A percentile compares a stretch with the other conserved stretches of the same genome.
Conservation (phyloP, 2,888 invertebrate genomes). For the Diabrotica balteata region DNA sequence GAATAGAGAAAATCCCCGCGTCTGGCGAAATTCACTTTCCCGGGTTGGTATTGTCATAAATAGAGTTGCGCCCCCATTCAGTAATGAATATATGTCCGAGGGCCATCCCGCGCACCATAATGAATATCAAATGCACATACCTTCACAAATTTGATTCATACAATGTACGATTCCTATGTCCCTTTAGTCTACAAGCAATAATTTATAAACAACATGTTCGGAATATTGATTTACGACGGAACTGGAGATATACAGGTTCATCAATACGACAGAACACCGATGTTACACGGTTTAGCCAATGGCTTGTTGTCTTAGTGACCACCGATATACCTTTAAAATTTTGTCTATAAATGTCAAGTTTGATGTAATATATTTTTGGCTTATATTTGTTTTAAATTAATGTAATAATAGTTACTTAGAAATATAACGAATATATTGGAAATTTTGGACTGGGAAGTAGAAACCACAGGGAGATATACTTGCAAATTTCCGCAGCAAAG, state of each 20-base stretch:
- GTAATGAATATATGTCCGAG: conserved; percentile 35
- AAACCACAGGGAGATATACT: no score
- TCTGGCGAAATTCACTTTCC: conserved; percentile 26
- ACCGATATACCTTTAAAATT: no score
- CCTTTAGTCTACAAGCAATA: conserved; percentile 32
- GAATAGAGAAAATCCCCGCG: conserved; percentile 24
- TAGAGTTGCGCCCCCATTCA: conserved; percentile 30
- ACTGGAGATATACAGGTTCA: conserved; percentile 19
- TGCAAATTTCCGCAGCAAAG: no score
- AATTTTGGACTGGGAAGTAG: no score
- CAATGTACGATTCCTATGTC: conserved; percentile 33
- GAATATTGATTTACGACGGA: conserved; percentile 33
- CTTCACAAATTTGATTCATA: conserved; percentile 37
- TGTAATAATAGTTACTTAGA: no score
- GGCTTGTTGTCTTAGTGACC: no score
- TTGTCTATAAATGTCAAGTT: no score
- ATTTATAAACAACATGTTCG: conserved; percentile 33
- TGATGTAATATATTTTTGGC: no score
- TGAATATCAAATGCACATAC: conserved; percentile 38
- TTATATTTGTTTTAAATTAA: no score
- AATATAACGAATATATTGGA: no score
- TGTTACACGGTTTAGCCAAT: conserved; percentile 12
- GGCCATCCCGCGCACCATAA: conserved; percentile 24
- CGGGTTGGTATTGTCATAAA: conserved; percentile 29
- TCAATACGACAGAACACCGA: conserved; percentile 15